Evolutionary conservation across 2,888 invertebrate genomes (phyloP).

Genomic region (Therioaphis trifolii): DNA sequence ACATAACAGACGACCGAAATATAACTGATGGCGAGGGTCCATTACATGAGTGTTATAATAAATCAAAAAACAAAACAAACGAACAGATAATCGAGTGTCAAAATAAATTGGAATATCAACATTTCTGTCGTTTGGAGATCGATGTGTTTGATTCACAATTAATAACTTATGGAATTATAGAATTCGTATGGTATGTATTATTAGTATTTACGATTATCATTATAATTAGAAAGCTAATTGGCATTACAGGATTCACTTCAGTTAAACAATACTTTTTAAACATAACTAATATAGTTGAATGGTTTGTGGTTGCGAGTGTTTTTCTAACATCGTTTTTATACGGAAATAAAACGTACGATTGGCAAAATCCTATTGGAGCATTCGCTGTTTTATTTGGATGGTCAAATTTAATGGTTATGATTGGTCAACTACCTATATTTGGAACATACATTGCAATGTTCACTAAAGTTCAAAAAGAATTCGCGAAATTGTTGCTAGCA

Average conservation of each 20-base stretch:
- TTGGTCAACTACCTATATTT: constrained; percentile 87
- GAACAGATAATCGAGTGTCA: constrained; percentile 68
- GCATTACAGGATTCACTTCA: constrained; percentile 83
- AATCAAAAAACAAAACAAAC: constrained; percentile 77
- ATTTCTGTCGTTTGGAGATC: constrained; percentile 82
- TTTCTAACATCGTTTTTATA: constrained; percentile 86
- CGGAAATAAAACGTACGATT: constrained; percentile 80
- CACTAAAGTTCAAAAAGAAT: constrained; percentile 87
- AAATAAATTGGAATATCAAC: constrained; percentile 72
- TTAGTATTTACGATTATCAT: constrained; percentile 84
- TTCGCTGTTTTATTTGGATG: constrained; percentile 87
- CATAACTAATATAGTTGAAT: constrained; percentile 87
- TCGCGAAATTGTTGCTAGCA: constrained; percentile 85
- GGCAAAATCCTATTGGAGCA: constrained; percentile 89
- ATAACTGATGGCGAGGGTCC: constrained; percentile 70
- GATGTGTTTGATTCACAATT: constrained; percentile 71
- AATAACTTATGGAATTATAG: constrained; percentile 80
- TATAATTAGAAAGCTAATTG: constrained; percentile 83
- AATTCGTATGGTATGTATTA: constrained; percentile 75
- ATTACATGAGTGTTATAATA: constrained; percentile 87
- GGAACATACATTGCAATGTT: constrained; percentile 93
- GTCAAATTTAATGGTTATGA: constrained; percentile 92
- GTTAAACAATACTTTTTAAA: constrained; percentile 85
- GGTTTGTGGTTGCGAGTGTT: constrained; percentile 87
- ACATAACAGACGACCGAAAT: constrained; percentile 74